These are phyloP conservation scores for Leptopilina boulardi DNA, from an alignment of 1,140 invertebrate species.

Conservation along the genomic window DNA sequence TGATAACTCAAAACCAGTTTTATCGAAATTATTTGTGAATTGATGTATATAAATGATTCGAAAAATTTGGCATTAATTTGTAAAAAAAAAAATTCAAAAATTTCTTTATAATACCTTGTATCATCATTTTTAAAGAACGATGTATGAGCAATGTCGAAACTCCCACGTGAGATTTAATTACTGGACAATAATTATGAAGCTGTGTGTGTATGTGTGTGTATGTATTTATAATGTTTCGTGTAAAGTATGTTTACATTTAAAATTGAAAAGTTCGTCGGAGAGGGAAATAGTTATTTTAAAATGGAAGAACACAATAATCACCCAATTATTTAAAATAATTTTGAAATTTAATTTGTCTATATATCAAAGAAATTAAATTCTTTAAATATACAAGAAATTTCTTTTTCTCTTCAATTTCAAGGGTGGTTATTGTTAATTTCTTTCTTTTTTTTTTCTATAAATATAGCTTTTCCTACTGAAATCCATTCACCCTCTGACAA, in stretches of 20 bases:
- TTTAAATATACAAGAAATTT: background rate
- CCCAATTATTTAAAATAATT: background rate
- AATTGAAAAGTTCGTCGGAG: slow-evolving; percentile 63
- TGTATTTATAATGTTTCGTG: no score
- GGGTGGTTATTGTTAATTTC: slow-evolving; percentile 52
- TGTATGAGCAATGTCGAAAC: slow-evolving; percentile 40
- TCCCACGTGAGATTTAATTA: slow-evolving; percentile 45
- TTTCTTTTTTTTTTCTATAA: slow-evolving; percentile 47
- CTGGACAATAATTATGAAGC: slow-evolving; percentile 57
- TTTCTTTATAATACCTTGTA: background rate
- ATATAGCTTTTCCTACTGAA: slow-evolving; percentile 45
- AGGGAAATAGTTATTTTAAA: slow-evolving; percentile 65
- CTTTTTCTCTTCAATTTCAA: slow-evolving; percentile 4
- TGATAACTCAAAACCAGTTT: no score
- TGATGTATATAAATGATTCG: no score
- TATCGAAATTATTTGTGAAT: no score
- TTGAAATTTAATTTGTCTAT: background rate
- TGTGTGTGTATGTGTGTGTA: slow-evolving; percentile 57
- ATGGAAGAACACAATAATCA: slow-evolving; percentile 58
- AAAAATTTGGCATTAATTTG: no score
- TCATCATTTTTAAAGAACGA: background rate
- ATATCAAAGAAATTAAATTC: background rate
- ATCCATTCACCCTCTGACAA: slow-evolving; percentile 65
- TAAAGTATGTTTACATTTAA: background rate
- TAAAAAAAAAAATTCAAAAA: no score